Evolutionary conservation across 1,140 invertebrate genomes (phyloP), one percentile per base, ranked within the genome.

Genomic region (Sweltsa coloradensis): DNA sequence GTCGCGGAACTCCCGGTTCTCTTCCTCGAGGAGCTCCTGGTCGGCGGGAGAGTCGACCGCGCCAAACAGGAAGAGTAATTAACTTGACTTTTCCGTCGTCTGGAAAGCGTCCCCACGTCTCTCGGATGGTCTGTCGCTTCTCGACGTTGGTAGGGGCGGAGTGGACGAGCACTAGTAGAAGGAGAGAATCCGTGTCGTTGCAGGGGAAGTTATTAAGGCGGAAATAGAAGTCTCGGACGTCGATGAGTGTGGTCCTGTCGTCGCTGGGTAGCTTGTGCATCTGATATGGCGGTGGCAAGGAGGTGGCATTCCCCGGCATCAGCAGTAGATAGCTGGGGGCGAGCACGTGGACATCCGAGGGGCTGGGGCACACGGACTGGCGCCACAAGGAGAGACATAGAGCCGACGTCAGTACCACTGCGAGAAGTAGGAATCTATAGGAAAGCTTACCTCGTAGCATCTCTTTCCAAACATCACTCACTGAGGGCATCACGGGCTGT

Each of bases 41-140:
- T 55, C 43, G 0, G 63, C 49, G 0, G 45, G 27, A 36, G 71
- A 59, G 1, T 65, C 51, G 1, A 76, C 69, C 13, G 65, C 62
- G 4, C 86, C 87, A 29, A 89, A 51, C 7, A 89, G 62, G 59
- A 89, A 89, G 9, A 85, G 64, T 0, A 82, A n/a, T n/a, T n/a
- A n/a, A n/a, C n/a, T n/a, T n/a, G n/a, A n/a, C n/a, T n/a, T n/a
- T n/a, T n/a, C n/a, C 53, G 47, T 70, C 64, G 1, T 74, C 51
- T 29, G 55, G 59, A 9, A 50, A 58, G 41, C 13, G 62, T 0
- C 58, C 83, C 84, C 83, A 87, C 0, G 83, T 85, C 27, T 72
- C 65, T 2, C 84, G 62, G 18, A 87, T 78, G 0, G 73, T 56
- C 5, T 67, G 58, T 9, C 84, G 67, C 53, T 80, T 78, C 0